Base-by-base conservation (phyloP, 2,797 vertebrate genomes). In the Vultur gryphus region DNA sequence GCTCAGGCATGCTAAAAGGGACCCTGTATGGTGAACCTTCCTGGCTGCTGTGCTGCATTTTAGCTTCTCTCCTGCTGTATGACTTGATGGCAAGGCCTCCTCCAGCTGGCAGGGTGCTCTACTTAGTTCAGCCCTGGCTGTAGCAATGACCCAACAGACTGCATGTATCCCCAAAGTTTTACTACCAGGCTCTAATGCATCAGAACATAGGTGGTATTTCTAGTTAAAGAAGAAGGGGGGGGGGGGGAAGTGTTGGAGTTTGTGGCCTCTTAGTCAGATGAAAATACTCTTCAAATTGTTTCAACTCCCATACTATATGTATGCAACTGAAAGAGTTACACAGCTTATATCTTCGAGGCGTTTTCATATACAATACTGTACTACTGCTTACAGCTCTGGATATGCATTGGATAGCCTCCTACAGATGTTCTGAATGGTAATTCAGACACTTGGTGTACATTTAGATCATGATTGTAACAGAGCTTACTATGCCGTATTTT, bases 141-240 rank as follows among this genome's bases (percentile, higher is more conserved):
- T 62, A 71, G 75, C n/a, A 81, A 11, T 71, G 65, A 67, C 49
- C 25, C 13, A 28, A 6, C 25, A 87, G 58, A 25, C 17, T 23
- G 21, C 9, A 4, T 17, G 5, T 41, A 28, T 65, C 24, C 14
- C 35, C 28, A 3, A 1, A 71, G 35, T 64, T 81, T 44, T 69
- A 33, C 24, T 52, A 13, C 16, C 11, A 25, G 41, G 37, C 19
- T 73, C 12, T 48, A 80, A 70, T 35, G 29, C 28, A 77, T 57
- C 37, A 37, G 57, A 82, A 35, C 10, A 55, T 3, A 24, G 43
- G 6, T 59, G 12, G 12, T 31, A 23, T 41, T 87, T 87, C 26
- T 43, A 76, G 52, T 16, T 58, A 57, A 76, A 79, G 35, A 80
- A 69, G 6, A 0, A 3, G 5, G 1, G 2, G 3, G 0, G 5